Evolutionary conservation across 2,888 invertebrate genomes (phyloP).

Genomic region (Apotomis capreana): DNA sequence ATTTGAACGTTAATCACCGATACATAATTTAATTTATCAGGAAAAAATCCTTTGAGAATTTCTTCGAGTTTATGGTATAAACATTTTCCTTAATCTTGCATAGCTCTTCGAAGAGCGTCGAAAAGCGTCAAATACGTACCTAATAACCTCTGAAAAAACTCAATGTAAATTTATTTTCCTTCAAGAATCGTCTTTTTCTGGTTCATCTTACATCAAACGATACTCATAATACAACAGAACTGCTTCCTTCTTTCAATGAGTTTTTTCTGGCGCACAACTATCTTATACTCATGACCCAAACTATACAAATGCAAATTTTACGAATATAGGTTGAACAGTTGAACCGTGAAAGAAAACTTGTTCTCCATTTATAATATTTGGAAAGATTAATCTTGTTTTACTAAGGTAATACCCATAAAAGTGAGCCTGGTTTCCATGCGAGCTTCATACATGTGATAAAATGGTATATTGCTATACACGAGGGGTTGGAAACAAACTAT

Average conservation of each 20-base stretch:
- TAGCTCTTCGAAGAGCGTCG: neutral
- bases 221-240: neutral
- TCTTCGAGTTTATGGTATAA: neutral
- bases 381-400: constrained; percentile 30
- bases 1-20: neutral
- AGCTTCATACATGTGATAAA: constrained; percentile 2
- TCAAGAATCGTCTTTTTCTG: neutral
- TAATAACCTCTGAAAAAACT: neutral
- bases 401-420: constrained; percentile 34
- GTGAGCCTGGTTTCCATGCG: constrained; percentile 21
- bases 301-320: constrained; percentile 29
- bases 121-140: neutral
- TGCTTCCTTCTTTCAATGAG: constrained; percentile 1
- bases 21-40: neutral
- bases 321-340: constrained; percentile 24
- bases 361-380: constrained; percentile 20
- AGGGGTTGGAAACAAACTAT: neutral
- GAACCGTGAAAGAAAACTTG: constrained; percentile 17
- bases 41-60: neutral
- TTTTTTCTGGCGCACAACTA: constrained; percentile 21
- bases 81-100: neutral
- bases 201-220: neutral
- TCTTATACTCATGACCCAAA: constrained; percentile 24
- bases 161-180: neutral
- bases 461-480: neutral